Conservation (phyloP, 2,888 invertebrate species). For the Chymomyza procnemis region DNA sequence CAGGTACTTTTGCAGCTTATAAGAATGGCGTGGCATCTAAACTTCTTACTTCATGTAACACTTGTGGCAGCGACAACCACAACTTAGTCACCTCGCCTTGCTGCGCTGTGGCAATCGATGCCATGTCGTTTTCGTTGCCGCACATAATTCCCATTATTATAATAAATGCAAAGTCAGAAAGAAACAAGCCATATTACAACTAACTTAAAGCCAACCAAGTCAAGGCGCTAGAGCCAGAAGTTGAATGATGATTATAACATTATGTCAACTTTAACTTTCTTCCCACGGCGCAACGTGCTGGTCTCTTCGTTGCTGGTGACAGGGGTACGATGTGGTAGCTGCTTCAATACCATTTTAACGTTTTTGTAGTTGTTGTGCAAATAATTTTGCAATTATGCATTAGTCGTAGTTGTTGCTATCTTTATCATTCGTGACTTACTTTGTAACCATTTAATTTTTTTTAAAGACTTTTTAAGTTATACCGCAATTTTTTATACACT, state of each 20-base stretch:
- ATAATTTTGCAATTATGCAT: slow-evolving; percentile 66
- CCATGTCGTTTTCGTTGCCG: slow-evolving; percentile 28
- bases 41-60: slow-evolving; percentile 63
- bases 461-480: no score
- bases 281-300: slow-evolving; percentile 54
- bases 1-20: slow-evolving; percentile 32
- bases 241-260: slow-evolving; percentile 61
- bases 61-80: slow-evolving; percentile 35
- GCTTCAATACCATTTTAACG: slow-evolving; percentile 10
- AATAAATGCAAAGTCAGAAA: slow-evolving; percentile 21
- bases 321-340: background rate
- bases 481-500: background rate
- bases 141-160: slow-evolving; percentile 63
- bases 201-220: background rate
- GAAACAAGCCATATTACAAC: background rate
- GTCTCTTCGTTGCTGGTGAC: slow-evolving; percentile 38
- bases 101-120: background rate
- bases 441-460: slow-evolving; percentile 37
- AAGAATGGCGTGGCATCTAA: slow-evolving; percentile 67
- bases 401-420: slow-evolving; percentile 29
- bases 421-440: slow-evolving; percentile 67
- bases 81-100: background rate
- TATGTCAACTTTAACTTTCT: slow-evolving; percentile 72
- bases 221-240: background rate
- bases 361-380: slow-evolving; percentile 28